phyloP scores from a whole-genome alignment of 1,140 invertebrate species.

The Frieseomelitta varia region DNA sequence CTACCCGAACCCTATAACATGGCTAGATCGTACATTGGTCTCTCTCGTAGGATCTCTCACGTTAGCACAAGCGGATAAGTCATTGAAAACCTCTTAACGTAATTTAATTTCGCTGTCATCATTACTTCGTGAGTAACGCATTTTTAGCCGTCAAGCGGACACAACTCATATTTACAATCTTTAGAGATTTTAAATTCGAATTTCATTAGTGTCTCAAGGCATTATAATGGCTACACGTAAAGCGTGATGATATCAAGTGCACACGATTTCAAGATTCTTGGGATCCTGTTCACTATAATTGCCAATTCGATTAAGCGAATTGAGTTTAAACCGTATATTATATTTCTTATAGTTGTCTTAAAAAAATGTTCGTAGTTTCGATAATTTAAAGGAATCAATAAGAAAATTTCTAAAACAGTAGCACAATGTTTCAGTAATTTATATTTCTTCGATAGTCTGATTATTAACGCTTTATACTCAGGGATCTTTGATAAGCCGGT shows the following conservation, averaged over 20 bases:
- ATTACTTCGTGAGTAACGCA: constrained; percentile 36
- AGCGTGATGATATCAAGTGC: background rate
- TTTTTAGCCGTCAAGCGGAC: background rate
- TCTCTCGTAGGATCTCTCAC: constrained; percentile 87
- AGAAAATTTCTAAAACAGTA: background rate
- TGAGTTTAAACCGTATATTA: background rate
- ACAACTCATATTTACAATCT: constrained; percentile 23
- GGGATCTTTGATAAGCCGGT: constrained; percentile 56
- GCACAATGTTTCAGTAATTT: constrained; percentile 12
- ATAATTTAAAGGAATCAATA: background rate
- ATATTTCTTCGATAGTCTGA: constrained; percentile 25
- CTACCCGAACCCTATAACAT: constrained; percentile 93
- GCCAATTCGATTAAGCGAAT: background rate
- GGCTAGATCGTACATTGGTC: constrained; percentile 93
- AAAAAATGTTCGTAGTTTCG: background rate
- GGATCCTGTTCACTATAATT: background rate
- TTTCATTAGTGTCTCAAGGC: background rate
- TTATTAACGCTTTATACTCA: constrained; percentile 59
- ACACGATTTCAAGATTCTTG: background rate
- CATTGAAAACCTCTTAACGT: constrained; percentile 74
- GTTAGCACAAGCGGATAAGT: constrained; percentile 83
- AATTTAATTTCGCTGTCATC: constrained; percentile 38
- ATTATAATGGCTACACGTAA: background rate
- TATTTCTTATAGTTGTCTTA: background rate
- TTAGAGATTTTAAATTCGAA: constrained; percentile 18